These are phyloP conservation scores for Heliocidaris erythrogramma DNA, from an alignment of 35 echinoderm and acorn worm species.

Conservation along the genomic window DNA sequence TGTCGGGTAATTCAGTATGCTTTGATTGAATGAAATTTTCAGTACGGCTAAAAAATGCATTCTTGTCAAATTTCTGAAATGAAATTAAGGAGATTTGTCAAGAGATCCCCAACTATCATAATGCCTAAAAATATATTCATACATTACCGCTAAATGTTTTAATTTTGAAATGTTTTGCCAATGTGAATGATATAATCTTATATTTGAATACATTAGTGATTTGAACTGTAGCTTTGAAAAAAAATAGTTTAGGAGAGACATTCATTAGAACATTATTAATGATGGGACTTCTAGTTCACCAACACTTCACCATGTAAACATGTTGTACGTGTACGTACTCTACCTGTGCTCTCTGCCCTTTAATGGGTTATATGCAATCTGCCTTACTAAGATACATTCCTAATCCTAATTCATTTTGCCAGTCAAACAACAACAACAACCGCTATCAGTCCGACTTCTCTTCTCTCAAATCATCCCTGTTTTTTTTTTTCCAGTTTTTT, in stretches of 20 bases:
- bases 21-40: too few species aligned
- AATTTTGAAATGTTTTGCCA: background rate
- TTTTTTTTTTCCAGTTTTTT: constrained; percentile 20
- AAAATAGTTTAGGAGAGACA: background rate
- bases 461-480: background rate
- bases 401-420: constrained; percentile 31
- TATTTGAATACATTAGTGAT: background rate
- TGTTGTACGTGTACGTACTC: background rate
- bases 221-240: background rate
- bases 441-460: constrained; percentile 7
- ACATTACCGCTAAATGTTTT: too few species aligned
- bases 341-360: background rate
- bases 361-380: constrained; percentile 13
- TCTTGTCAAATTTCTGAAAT: too few species aligned
- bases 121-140: too few species aligned
- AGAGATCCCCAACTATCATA: too few species aligned
- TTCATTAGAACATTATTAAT: constrained; percentile 13
- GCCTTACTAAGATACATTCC: constrained; percentile 37
- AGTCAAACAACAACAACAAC: constrained; percentile 23
- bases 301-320: background rate
- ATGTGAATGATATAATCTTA: background rate
- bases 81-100: too few species aligned
- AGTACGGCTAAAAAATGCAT: too few species aligned
- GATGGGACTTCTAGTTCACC: background rate
- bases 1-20: too few species aligned